These are phyloP conservation scores for Callipepla squamata DNA, from an alignment of 2,113 vertebrate species.

Conservation along the genomic window DNA sequence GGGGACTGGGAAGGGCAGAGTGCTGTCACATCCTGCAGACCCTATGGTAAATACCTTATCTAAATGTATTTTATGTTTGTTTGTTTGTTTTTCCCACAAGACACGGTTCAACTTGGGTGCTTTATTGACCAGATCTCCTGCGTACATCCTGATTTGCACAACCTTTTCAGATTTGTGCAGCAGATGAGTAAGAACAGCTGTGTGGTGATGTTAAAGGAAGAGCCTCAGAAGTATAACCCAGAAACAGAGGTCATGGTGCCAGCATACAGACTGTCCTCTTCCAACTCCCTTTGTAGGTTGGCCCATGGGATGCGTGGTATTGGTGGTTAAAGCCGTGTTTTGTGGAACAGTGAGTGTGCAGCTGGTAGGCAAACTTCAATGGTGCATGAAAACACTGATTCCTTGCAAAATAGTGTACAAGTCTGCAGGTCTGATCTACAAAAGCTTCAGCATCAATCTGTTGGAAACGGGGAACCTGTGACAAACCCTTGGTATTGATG, in stretches of 20 bases:
- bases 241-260: neutral
- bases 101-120: neutral
- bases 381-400: neutral
- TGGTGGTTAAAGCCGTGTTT: neutral
- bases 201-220: slow-evolving; percentile 3
- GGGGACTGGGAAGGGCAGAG: neutral
- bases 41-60: neutral
- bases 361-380: rapidly evolving
- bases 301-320: rapidly evolving
- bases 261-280: neutral
- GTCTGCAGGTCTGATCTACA: neutral
- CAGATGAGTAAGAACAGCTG: slow-evolving; percentile 6
- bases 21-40: neutral
- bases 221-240: neutral
- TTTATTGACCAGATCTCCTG: neutral
- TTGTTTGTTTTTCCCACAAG: neutral
- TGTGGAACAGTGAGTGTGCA: neutral
- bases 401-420: neutral
- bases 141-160: slow-evolving; percentile 22
- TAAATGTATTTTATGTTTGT: neutral
- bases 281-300: neutral
- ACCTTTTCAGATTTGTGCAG: slow-evolving; percentile 7
- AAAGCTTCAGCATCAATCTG: neutral
- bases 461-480: neutral
- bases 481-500: neutral